Percentiles rank a stretch among this genome's conserved stretches.
These are phyloP conservation scores for Pherbina coryleti DNA, from an alignment of 2,888 invertebrate genomes.

Conservation along the genomic window DNA sequence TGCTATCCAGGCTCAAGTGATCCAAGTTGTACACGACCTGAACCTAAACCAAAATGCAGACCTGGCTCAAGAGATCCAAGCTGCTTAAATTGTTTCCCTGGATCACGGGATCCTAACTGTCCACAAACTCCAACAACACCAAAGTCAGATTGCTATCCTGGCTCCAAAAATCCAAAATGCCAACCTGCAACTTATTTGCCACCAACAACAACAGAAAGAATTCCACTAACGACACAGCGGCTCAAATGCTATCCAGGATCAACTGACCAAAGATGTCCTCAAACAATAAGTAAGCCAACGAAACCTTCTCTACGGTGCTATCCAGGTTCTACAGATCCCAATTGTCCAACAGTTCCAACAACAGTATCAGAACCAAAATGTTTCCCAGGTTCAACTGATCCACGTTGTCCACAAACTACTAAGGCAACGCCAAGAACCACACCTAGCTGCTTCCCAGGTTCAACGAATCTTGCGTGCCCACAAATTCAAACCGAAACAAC, in stretches of 20 bases:
- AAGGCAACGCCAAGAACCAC: no score
- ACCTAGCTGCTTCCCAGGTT: slow-evolving; percentile 32
- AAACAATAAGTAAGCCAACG: slow-evolving; percentile 51
- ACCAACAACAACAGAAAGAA: slow-evolving; percentile 22
- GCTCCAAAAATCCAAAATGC: neutral
- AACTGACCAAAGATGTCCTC: slow-evolving; percentile 45
- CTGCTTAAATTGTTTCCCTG: no score
- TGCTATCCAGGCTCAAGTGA: slow-evolving; percentile 65
- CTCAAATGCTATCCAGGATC: slow-evolving; percentile 64
- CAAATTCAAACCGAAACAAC: slow-evolving; percentile 46
- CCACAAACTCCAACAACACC: slow-evolving; percentile 51
- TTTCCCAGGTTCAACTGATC: slow-evolving; percentile 43
- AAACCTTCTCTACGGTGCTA: slow-evolving; percentile 48
- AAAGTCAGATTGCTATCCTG: neutral
- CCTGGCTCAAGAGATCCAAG: slow-evolving; percentile 48
- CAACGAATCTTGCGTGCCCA: slow-evolving; percentile 34
- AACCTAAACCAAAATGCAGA: slow-evolving; percentile 53
- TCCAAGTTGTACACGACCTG: slow-evolving; percentile 34
- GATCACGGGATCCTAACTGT: slow-evolving; percentile 50
- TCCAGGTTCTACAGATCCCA: slow-evolving; percentile 4
- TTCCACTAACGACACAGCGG: slow-evolving; percentile 51
- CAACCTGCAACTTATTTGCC: slow-evolving; percentile 31
- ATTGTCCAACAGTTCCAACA: neutral
- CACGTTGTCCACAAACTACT: neutral
- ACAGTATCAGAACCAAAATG: neutral